phyloP scores from a whole-genome alignment of 1,140 invertebrate species.

The Diorhabda elongata region DNA sequence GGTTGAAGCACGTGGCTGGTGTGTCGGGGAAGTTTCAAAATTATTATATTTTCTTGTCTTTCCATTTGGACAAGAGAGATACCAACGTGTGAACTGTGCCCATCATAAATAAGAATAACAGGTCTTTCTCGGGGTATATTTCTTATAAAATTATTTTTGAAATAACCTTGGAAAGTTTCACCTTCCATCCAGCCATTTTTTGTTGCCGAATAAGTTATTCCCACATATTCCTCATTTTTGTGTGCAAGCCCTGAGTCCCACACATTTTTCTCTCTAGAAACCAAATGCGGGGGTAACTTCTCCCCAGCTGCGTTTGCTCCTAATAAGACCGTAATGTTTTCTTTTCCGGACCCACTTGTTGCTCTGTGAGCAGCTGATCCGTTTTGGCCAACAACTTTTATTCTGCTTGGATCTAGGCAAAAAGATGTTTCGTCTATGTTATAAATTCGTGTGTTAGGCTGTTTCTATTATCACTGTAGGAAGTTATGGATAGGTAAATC shows the following conservation, averaged over 20 bases:
- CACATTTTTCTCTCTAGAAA: slow-evolving; percentile 38
- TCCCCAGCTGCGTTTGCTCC: slow-evolving; percentile 39
- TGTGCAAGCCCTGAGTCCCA: slow-evolving; percentile 29
- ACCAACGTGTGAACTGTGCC: slow-evolving; percentile 40
- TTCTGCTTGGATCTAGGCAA: slow-evolving; percentile 34
- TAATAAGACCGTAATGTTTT: slow-evolving; percentile 8
- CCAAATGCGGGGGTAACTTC: slow-evolving; percentile 43
- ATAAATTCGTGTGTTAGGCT: too few species aligned
- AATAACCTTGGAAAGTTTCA: slow-evolving; percentile 32
- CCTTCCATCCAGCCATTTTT: slow-evolving; percentile 39
- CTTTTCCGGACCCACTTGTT: slow-evolving; percentile 20
- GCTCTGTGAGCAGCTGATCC: slow-evolving; percentile 35
- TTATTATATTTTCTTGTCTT: slow-evolving; percentile 34
- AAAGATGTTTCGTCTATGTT: slow-evolving; percentile 22
- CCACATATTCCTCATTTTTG: slow-evolving; percentile 35
- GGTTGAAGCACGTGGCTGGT: slow-evolving; percentile 43
- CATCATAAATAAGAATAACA: slow-evolving; percentile 43
- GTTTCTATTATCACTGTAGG: too few species aligned
- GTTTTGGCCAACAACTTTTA: slow-evolving; percentile 39
- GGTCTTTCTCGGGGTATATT: slow-evolving; percentile 31
- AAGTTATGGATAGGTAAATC: too few species aligned
- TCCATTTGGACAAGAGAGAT: slow-evolving; percentile 37
- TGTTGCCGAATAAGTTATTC: slow-evolving; percentile 38
- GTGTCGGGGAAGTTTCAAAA: slow-evolving; percentile 41
- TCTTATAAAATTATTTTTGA: slow-evolving; percentile 37